Base-by-base conservation (phyloP, 2,888 invertebrate genomes). In the Acholoe squamosa region DNA sequence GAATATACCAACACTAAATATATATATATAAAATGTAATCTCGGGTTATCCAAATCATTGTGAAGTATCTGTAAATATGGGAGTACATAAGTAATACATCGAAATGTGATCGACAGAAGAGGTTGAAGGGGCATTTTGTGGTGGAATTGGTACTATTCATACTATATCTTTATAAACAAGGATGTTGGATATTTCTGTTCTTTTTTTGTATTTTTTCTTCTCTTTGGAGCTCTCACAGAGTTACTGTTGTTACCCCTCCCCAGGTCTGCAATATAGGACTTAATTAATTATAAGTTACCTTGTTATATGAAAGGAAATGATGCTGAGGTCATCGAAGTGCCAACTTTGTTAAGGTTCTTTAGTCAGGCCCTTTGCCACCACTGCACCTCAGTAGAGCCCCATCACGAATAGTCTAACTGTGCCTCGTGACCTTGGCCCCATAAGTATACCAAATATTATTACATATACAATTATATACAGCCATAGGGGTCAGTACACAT, bases 361-460 rank as follows among this genome's bases (percentile, higher is more conserved):
- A 61, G 14, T 25, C 12, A 25, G 71, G 71, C 71, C 31, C 14
- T 71, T 28, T 28, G 25, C 71, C 71, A 28, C 71, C 71, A 34
- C 86, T n/a, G 86, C 86, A 86, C 86, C 54, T 86, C 33, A 5
- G 86, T 86, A 86, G 86, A 14, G 54, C 28, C 80, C 80, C 80
- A 12, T 34, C 80, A 80, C 80, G 80, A 80, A 43, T 80, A 80
- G 80, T 10, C 0, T 80, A 5, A 43, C 31, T 80, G 80, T 86
- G 86, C 86, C 86, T 86, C 54, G 28, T 19, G 54, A n/a, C 86
- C n/a, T 16, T 16, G 54, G 52, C 16, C 86, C 56, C 86, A 19
- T 25, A 16, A n/a, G 51, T 52, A 77, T 77, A 77, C 77, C 25
- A 77, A 12, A 71, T 16, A 28, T 71, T 0, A 71, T 80, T 16